Evolutionary conservation across 2,888 invertebrate genomes (phyloP).

Genomic region (Ditula angustiorana): DNA sequence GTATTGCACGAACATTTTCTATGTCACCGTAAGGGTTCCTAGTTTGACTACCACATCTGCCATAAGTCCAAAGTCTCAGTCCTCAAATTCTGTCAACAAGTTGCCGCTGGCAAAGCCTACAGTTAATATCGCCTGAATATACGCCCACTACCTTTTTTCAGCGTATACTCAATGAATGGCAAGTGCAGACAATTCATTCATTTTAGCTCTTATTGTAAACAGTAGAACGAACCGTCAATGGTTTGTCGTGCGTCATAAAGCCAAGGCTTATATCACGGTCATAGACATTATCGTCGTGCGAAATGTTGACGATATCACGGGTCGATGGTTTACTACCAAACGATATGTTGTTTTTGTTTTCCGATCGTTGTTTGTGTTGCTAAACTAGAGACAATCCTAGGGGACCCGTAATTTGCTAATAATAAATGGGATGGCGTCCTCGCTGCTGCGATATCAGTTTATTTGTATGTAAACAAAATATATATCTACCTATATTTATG

Average conservation of each 20-base stretch:
- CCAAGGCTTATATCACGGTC: background rate
- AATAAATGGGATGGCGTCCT: slow-evolving; percentile 1
- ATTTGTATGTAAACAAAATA: background rate
- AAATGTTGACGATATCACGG: background rate
- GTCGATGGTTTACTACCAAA: background rate
- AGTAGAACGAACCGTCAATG: background rate
- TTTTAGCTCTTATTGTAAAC: too few relatives aligned
- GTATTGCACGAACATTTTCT: too few relatives aligned
- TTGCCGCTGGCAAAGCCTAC: too few relatives aligned
- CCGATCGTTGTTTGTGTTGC: slow-evolving; percentile 8
- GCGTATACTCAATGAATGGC: too few relatives aligned
- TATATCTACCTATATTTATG: background rate
- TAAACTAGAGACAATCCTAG: background rate
- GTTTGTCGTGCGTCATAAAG: background rate
- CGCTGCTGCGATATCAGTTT: background rate
- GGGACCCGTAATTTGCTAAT: slow-evolving; percentile 18
- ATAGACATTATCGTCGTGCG: background rate
- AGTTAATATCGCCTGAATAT: too few relatives aligned
- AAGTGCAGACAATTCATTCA: too few relatives aligned
- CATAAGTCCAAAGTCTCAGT: too few relatives aligned
- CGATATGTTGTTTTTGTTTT: slow-evolving; percentile 19
- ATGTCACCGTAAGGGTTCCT: too few relatives aligned
- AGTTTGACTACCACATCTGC: too few relatives aligned
- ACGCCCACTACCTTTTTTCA: too few relatives aligned
- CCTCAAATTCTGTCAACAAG: too few relatives aligned